phyloP scores from a whole-genome alignment of 2,113 vertebrate genomes.

The Gambusia affinis region DNA sequence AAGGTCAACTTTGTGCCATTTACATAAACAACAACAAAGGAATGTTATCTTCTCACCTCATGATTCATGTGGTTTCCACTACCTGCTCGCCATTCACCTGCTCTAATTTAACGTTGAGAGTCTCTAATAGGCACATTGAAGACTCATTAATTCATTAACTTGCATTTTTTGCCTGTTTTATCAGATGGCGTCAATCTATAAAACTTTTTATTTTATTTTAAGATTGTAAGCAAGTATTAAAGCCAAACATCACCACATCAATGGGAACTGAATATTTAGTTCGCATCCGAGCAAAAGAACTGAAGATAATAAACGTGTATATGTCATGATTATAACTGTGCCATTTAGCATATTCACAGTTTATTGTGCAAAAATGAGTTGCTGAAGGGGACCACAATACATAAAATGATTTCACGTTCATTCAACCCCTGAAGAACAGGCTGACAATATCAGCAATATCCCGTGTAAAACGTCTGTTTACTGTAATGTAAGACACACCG shows the following conservation, averaged over 20 bases:
- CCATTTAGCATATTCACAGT: neutral
- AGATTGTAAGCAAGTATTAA: neutral
- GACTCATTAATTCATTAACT: neutral
- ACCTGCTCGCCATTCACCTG: too few relatives aligned
- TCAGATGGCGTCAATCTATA: too few relatives aligned
- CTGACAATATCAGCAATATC: neutral
- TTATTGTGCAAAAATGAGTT: slow-evolving; percentile 8
- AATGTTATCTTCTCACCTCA: neutral
- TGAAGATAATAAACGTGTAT: neutral
- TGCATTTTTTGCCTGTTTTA: neutral
- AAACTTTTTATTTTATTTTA: neutral
- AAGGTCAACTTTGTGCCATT: neutral
- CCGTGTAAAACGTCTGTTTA: accelerated
- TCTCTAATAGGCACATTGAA: too few relatives aligned
- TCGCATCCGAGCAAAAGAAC: neutral
- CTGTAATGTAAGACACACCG: too few relatives aligned
- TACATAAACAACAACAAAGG: neutral
- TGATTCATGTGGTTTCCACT: neutral
- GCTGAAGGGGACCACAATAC: slow-evolving; percentile 28
- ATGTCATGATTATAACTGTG: neutral
- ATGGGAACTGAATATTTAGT: neutral
- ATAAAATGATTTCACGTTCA: slow-evolving; percentile 51
- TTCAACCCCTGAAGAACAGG: slow-evolving; percentile 49
- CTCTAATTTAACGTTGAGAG: too few relatives aligned
- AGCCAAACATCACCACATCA: neutral